Conservation (phyloP, 2,113 vertebrate species). For the Poicephalus meyeri region DNA sequence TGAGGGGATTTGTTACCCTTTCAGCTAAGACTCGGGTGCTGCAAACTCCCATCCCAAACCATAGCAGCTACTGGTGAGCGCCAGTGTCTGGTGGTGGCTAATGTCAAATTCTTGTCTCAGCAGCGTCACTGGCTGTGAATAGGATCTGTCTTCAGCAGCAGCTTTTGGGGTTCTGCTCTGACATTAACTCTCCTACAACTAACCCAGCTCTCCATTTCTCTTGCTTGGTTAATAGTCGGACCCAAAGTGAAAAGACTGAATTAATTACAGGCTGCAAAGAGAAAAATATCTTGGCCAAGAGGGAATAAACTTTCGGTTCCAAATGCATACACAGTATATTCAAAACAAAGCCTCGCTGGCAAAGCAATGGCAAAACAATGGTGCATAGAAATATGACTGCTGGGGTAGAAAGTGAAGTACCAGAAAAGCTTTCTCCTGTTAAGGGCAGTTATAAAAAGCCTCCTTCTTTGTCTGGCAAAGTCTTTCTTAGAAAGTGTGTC, state of each 20-base stretch:
- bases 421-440: background rate
- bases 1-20: background rate
- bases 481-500: background rate
- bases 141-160: background rate
- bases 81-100: fast-evolving
- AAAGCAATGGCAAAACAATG: background rate
- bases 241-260: background rate
- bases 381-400: background rate
- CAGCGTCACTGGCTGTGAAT: fast-evolving
- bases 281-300: constrained; percentile 15
- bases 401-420: background rate
- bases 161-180: background rate
- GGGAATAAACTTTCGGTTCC: constrained; percentile 33
- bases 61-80: background rate
- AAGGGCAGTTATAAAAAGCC: background rate
- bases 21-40: fast-evolving
- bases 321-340: background rate
- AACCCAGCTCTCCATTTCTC: background rate
- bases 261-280: background rate
- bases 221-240: background rate
- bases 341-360: constrained; percentile 11
- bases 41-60: background rate
- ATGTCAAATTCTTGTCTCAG: background rate
- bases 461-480: background rate
- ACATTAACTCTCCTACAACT: background rate